Conservation (phyloP, 1,140 invertebrate species). For the Listronotus oregonensis region DNA sequence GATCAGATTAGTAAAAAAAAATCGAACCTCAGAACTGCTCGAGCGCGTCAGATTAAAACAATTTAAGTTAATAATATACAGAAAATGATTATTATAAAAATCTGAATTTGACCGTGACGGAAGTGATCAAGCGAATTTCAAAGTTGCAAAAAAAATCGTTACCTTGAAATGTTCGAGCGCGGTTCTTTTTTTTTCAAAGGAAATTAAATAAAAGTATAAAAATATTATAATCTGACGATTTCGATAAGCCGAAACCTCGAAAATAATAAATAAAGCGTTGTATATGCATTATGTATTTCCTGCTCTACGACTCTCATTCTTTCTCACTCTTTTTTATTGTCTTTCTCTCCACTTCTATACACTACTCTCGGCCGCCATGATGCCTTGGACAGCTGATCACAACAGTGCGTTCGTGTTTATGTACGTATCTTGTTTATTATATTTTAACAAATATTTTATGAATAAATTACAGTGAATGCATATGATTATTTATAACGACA, state of each 20-base stretch:
- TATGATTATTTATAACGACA: neutral
- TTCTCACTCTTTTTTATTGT: neutral
- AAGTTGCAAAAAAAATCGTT: slow-evolving; percentile 16
- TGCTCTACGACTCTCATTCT: neutral
- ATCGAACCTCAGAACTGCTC: neutral
- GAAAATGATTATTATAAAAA: neutral
- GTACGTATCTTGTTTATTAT: no score
- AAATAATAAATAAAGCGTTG: slow-evolving; percentile 6
- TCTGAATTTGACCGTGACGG: slow-evolving; percentile 11
- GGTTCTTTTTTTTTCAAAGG: slow-evolving; percentile 5
- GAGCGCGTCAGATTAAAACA: slow-evolving; percentile 4
- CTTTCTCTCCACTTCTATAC: neutral
- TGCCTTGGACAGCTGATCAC: neutral
- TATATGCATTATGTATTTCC: slow-evolving; percentile 3
- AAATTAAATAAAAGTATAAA: slow-evolving; percentile 9
- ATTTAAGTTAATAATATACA: neutral
- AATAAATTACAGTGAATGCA: no score
- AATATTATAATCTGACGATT: slow-evolving; percentile 9
- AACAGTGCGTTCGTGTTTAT: neutral
- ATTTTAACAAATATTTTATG: no score
- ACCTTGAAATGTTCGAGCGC: slow-evolving; percentile 17
- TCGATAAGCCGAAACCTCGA: neutral
- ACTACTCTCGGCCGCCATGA: slow-evolving; percentile 2
- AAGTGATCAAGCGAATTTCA: neutral
- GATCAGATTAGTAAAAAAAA: neutral